A percentile compares a stretch with the other conserved stretches of the same genome.
These are phyloP conservation scores for Sebastes diaconus DNA, from an alignment of 2,797 vertebrate species.

Conservation along the genomic window DNA sequence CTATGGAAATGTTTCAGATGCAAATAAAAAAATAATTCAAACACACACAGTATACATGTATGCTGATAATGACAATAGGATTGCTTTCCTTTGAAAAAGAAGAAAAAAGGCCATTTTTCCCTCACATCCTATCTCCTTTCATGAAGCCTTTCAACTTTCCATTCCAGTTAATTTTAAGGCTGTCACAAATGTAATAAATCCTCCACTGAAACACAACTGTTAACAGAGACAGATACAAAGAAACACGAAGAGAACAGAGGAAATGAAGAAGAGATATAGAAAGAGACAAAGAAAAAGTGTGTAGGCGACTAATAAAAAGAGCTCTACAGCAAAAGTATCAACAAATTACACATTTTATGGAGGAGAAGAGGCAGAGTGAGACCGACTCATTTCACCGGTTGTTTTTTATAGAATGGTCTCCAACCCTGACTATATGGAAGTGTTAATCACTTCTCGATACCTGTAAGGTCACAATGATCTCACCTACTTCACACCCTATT, in stretches of 20 bases:
- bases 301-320: background rate
- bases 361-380: background rate
- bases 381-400: background rate
- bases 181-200: slow-evolving; percentile 60
- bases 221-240: background rate
- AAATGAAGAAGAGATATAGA: slow-evolving; percentile 11
- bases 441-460: background rate
- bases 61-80: slow-evolving; percentile 5
- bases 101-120: background rate
- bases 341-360: background rate
- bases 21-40: background rate
- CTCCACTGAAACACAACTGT: slow-evolving; percentile 21
- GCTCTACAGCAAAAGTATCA: background rate
- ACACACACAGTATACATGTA: background rate
- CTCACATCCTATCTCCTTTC: slow-evolving; percentile 6
- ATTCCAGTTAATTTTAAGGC: slow-evolving; percentile 52
- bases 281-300: slow-evolving; percentile 1
- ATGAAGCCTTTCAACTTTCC: slow-evolving; percentile 53
- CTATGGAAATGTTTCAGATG: background rate
- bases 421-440: background rate
- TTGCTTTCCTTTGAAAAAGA: slow-evolving; percentile 22
- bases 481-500: background rate
- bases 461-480: background rate
- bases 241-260: background rate
- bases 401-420: background rate